Conservation (phyloP, 1,140 invertebrate species). For the Goniozus legneri region DNA sequence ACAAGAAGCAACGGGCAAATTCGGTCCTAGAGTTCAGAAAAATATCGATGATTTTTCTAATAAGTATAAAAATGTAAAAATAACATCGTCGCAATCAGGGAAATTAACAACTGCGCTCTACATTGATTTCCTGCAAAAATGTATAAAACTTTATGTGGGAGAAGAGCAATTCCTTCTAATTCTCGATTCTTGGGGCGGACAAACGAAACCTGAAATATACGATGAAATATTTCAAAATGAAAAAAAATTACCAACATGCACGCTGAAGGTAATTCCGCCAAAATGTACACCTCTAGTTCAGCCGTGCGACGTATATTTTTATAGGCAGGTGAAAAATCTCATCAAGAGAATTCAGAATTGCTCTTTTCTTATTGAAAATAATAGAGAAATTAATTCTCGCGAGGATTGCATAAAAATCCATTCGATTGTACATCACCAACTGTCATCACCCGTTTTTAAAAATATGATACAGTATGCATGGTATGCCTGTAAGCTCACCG, state of each 20-base stretch:
- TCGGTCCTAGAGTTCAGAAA: conserved; percentile 15
- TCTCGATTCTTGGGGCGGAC: conserved; percentile 23
- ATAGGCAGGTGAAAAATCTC: conserved; percentile 22
- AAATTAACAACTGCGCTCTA: not conserved
- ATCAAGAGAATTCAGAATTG: conserved; percentile 15
- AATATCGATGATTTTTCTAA: conserved; percentile 1
- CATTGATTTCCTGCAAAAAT: not conserved
- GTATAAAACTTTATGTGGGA: not conserved
- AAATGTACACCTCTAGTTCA: too few relatives aligned
- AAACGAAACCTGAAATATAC: conserved; percentile 16
- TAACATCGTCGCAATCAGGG: conserved; percentile 4
- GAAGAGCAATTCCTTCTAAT: conserved; percentile 9
- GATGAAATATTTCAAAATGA: conserved; percentile 22
- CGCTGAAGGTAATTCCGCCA: conserved; percentile 23
- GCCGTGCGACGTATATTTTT: conserved; percentile 26
- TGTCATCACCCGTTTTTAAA: conserved; percentile 11
- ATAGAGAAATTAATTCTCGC: conserved; percentile 11
- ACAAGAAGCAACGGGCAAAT: conserved; percentile 15
- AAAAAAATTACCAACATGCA: conserved; percentile 9
- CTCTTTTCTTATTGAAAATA: conserved; percentile 5
- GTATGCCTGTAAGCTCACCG: conserved; percentile 10
- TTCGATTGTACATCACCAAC: conserved; percentile 11
- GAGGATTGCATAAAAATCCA: conserved; percentile 15
- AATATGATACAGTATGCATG: conserved; percentile 13
- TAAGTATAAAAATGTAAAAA: not conserved